Evolutionary conservation across 2,888 invertebrate genomes (phyloP), one percentile per base, ranked within the genome.

Genomic region (Athrips mouffetella): DNA sequence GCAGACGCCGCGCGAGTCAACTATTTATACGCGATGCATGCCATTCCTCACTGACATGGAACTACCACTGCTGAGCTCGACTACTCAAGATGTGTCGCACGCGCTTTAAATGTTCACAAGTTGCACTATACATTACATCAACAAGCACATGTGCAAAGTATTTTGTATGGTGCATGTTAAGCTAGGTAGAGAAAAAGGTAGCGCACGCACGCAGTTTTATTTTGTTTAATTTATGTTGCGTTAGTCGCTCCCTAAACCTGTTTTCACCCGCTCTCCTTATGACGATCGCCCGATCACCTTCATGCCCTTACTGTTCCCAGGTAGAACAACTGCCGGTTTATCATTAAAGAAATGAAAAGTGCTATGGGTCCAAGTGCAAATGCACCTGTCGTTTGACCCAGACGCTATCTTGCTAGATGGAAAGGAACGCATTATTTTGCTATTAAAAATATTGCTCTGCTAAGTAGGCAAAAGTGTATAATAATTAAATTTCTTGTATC

Each of bases 21-120:
- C 81, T 86, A 84, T 86, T 83, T 83, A 84, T 85, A 86, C 70
- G 73, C 76, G 67, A 70, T 77, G 78, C 81, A 81, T 77, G 73
- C 77, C 74, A 76, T 77, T 80, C 76, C 65, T 77, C 68, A 72
- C 69, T 72, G 70, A 69, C 67, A 70, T 70, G 63, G 66, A 45
- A 46, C 31, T 42, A 41, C 30, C 25, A 45, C 30, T 25, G 20
- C 16, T 30, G 21, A 44, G 35, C 11, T 45, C 27, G 33, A 45
- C 31, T n/a, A 20, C 44, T 21, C 31, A 20, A 31, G 18, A 45
- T 45, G 31, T 33, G 21, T 13, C 21, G 45, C 45, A 45, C 31
- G 15, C 30, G 18, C 25, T 16, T 21, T 13, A 20, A 47, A 27
- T 46, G 45, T 37, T 46, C 5, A 7, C 18, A 20, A 27, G 37